Conservation (phyloP, 2,888 invertebrate genomes). For the Drosophila hamatofila region DNA sequence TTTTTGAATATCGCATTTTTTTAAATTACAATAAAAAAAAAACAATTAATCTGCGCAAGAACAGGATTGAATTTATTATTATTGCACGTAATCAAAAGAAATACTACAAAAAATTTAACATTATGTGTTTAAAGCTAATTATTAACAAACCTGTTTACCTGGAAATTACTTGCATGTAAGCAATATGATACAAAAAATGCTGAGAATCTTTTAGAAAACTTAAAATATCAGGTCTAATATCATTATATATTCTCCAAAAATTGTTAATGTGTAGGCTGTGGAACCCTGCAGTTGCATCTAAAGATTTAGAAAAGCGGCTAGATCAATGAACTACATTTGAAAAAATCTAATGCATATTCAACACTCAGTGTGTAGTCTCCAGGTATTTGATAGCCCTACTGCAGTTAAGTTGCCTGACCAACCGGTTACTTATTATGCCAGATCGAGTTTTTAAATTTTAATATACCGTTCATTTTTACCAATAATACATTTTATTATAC, state of each 20-base stretch:
- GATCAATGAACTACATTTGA: conserved; percentile 4
- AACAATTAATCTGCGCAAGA: conserved; percentile 12
- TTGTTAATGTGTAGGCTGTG: neutral
- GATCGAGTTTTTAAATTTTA: conserved; percentile 28
- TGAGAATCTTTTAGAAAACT: conserved; percentile 1
- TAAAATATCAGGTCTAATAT: neutral
- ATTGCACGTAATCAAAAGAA: neutral
- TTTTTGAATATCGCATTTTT: neutral
- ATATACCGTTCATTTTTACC: conserved; percentile 7
- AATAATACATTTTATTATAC: conserved; percentile 12
- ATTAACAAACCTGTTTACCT: conserved; percentile 8
- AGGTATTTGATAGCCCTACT: conserved; percentile 5
- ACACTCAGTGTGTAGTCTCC: neutral
- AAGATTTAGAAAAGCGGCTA: conserved; percentile 11
- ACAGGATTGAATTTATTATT: conserved; percentile 11
- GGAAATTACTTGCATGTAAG: no score
- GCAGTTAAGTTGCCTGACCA: conserved; percentile 12
- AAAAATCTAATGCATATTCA: conserved; percentile 19
- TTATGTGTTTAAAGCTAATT: neutral
- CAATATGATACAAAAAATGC: no score
- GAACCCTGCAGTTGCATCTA: conserved; percentile 7
- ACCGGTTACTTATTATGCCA: conserved; percentile 31
- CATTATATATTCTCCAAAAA: neutral
- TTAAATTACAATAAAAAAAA: conserved; percentile 11
- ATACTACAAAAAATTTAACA: neutral